A percentile compares a stretch with the other conserved stretches of the same genome.
Conservation (phyloP, 2,888 invertebrate species). For the Fragum fragum region DNA sequence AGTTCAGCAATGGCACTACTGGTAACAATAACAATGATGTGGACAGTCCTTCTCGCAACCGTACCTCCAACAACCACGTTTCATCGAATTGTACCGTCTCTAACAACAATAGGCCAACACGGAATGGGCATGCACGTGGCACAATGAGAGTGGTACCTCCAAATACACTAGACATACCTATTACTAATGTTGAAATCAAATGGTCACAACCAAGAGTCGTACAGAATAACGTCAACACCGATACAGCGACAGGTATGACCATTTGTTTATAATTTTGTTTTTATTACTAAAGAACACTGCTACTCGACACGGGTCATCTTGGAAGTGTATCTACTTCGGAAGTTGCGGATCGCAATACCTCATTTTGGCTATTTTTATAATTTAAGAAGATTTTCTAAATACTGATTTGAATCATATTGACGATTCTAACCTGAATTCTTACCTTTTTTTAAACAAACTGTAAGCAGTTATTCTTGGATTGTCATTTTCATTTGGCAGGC, state of each 20-base stretch:
- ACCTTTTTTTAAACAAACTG: no score
- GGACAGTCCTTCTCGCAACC: constrained; percentile 72
- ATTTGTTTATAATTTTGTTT: no score
- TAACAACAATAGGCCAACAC: constrained; percentile 41
- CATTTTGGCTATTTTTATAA: no score
- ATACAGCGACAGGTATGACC: constrained; percentile 39
- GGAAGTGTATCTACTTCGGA: no score
- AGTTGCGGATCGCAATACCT: no score
- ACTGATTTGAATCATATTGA: no score
- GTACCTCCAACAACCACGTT: constrained; percentile 60
- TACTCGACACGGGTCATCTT: no score
- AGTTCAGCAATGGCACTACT: constrained; percentile 59
- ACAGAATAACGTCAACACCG: constrained; percentile 52
- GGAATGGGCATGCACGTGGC: constrained; percentile 66
- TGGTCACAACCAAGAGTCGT: constrained; percentile 55
- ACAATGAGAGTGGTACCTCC: constrained; percentile 54
- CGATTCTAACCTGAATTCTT: no score
- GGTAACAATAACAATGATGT: constrained; percentile 77
- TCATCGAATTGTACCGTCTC: constrained; percentile 17
- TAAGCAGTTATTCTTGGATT: no score
- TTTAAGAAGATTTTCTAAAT: no score
- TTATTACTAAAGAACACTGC: no score
- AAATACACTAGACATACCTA: constrained; percentile 55
- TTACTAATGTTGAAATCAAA: constrained; percentile 56
- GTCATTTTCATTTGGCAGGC: no score